Base-by-base conservation (phyloP, 2,113 vertebrate species). In the Cygnus atratus region DNA sequence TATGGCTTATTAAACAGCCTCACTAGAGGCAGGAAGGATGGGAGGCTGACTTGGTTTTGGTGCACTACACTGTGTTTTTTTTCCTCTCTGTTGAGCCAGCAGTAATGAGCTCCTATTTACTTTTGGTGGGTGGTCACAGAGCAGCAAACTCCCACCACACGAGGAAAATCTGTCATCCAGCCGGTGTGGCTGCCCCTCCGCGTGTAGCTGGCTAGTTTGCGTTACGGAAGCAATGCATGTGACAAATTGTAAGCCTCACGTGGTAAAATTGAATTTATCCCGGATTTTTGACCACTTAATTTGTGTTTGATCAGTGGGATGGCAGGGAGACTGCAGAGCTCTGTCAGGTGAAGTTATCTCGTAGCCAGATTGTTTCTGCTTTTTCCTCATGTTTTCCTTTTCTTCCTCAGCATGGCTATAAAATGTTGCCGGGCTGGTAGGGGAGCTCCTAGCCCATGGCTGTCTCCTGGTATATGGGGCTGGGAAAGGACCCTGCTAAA, bases 51-150 rank as follows among this genome's bases (percentile, higher is more conserved):
- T 10, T 80, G 43, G 43, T 95, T 96, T 93, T 11, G 35, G 62
- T 88, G 85, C 48, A 63, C 81, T 95, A 35, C 14, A 1, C 44
- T 96, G 68, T 39, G 41, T n/a, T 80, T 94, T 92, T 94, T 92
- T 95, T 92, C 61, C 73, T 91, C 74, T 78, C 85, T 82, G 20
- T 62, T 94, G 85, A 93, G 80, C 83, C 94, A 94, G 87, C 83
- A 77, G 21, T 94, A 96, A 96, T 85, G 94, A 77, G 41, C 48
- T 94, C 90, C 96, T 97, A 72, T 87, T 97, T 97, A 87, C 73
- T 96, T 94, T 93, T 95, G 65, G 77, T 92, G 93, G 80, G 72
- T 68, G 84, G 58, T 83, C 94, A 62, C 84, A 94, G 61, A 95
- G 44, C 41, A 61, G 28, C 50, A 41, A 58, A 44, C 48, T 83